Conservation (phyloP, 2,113 vertebrate genomes). For the Coreoperca whiteheadi region DNA sequence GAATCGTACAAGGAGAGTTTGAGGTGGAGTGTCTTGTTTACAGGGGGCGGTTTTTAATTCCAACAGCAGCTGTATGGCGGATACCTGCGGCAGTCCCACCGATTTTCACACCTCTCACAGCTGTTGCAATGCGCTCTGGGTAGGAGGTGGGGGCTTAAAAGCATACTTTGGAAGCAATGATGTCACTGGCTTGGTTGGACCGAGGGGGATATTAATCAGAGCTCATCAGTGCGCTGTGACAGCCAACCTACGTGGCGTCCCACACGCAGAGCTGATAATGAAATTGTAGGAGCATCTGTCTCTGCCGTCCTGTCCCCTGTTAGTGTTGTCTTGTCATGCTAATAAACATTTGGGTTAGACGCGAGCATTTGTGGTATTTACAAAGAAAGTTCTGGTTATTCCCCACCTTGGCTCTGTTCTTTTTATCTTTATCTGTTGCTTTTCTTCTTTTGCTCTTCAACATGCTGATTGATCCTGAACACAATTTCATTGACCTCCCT, state of each 20-base stretch:
- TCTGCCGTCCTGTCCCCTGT: slow-evolving; percentile 23
- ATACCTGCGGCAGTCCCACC: slow-evolving; percentile 2
- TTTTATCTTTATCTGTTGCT: too few species aligned
- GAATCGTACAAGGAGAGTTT: slow-evolving; percentile 12
- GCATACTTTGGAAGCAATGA: slow-evolving; percentile 21
- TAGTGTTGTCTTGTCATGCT: background rate
- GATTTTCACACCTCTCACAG: slow-evolving; percentile 27
- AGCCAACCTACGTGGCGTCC: slow-evolving; percentile 35
- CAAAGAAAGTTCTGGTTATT: background rate
- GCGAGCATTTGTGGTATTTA: background rate
- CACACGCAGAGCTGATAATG: slow-evolving; percentile 76
- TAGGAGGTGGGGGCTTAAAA: slow-evolving; percentile 20
- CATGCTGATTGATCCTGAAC: background rate
- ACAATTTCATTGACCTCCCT: background rate
- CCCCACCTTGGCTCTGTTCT: background rate
- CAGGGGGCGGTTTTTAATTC: slow-evolving; percentile 48
- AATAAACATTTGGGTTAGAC: background rate
- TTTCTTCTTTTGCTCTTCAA: background rate
- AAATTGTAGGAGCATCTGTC: slow-evolving; percentile 68
- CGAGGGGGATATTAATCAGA: slow-evolving; percentile 61
- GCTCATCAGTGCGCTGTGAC: slow-evolving; percentile 36
- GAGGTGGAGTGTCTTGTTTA: slow-evolving; percentile 14
- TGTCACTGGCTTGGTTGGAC: slow-evolving; percentile 25
- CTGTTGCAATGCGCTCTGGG: slow-evolving; percentile 45
- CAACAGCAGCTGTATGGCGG: slow-evolving; percentile 33